These are phyloP conservation scores for Peromyscus maniculatus DNA, from an alignment of 2,113 vertebrate species.

Conservation along the genomic window DNA sequence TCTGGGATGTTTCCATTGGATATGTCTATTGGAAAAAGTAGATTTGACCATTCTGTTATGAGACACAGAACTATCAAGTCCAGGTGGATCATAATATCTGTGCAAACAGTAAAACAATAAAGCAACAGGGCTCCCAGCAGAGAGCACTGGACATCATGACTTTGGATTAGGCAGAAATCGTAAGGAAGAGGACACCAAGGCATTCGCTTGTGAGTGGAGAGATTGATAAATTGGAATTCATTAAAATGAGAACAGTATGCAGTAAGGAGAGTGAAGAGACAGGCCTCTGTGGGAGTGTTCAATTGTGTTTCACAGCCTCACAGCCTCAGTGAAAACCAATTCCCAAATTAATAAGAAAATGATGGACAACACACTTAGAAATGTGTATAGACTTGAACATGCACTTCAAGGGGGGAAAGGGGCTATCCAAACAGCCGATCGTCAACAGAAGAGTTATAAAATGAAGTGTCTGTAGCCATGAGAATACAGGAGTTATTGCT, in stretches of 20 bases:
- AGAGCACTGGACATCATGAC: neutral
- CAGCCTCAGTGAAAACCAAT: neutral
- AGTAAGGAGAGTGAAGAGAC: neutral
- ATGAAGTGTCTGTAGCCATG: neutral
- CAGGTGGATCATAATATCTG: neutral
- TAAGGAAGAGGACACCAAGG: neutral
- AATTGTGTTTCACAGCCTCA: neutral
- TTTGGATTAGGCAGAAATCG: neutral
- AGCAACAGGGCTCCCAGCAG: neutral
- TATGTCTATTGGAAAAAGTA: neutral
- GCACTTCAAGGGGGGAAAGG: neutral
- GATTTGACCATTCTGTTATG: neutral
- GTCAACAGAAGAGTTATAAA: neutral
- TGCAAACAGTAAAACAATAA: neutral
- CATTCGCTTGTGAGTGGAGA: neutral
- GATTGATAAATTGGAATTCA: neutral
- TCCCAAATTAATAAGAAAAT: conserved; percentile 17
- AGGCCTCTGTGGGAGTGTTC: neutral
- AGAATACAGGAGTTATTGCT: neutral
- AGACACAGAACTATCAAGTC: neutral
- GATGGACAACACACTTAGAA: neutral
- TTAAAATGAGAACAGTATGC: conserved; percentile 1
- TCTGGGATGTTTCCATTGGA: neutral
- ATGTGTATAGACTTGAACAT: neutral
- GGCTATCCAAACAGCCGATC: neutral